These are phyloP conservation scores for Drosophila ogumai DNA, from an alignment of 1,140 invertebrate species.

Conservation along the genomic window DNA sequence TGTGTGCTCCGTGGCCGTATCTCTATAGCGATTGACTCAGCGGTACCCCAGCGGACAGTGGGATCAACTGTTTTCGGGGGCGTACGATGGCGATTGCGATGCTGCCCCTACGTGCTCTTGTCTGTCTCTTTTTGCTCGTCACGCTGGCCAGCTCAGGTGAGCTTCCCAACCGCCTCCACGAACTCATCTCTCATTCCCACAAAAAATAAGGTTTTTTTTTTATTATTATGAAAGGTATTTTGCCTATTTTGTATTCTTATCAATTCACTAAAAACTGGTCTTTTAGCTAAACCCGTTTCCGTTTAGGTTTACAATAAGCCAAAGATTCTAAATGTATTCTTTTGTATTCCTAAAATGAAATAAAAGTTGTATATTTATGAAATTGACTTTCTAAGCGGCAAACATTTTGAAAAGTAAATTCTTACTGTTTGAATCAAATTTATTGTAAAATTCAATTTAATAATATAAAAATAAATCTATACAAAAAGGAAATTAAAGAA, in stretches of 20 bases:
- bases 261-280: conserved; percentile 1
- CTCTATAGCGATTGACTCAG: conserved; percentile 47
- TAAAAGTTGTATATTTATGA: neutral
- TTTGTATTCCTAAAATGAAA: neutral
- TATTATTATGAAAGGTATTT: neutral
- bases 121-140: conserved; percentile 60
- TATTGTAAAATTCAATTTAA: no score
- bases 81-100: conserved; percentile 16
- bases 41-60: conserved; percentile 34
- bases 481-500: neutral
- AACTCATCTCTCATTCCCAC: neutral
- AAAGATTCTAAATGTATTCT: conserved; percentile 2
- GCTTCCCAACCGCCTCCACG: conserved; percentile 15
- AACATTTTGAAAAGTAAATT: neutral
- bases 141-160: conserved; percentile 64
- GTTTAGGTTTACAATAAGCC: neutral
- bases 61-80: conserved; percentile 47
- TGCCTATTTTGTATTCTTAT: conserved; percentile 2
- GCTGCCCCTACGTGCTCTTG: conserved; percentile 54
- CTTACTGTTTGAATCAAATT: neutral
- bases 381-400: neutral
- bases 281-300: conserved; percentile 1
- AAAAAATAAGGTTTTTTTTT: neutral
- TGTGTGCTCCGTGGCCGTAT: conserved; percentile 26
- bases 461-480: neutral